Evolutionary conservation across 2,797 vertebrate species (phyloP).

Genomic region (Staurois parvus): DNA sequence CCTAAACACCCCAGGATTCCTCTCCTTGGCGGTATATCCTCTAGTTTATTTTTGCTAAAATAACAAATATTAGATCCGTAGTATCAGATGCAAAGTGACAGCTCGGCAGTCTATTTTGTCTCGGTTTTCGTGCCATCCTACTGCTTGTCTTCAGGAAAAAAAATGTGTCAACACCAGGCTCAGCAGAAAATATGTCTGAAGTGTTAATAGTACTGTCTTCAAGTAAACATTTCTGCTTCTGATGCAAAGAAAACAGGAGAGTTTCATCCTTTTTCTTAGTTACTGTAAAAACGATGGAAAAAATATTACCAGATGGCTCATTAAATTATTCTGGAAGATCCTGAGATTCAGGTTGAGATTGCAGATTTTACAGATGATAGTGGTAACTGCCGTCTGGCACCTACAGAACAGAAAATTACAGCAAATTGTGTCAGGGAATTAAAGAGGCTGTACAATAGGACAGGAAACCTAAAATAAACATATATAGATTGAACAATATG

Average conservation of each 20-base stretch:
- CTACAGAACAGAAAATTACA: constrained; percentile 8
- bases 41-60: neutral
- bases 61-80: constrained; percentile 10
- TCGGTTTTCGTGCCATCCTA: constrained; percentile 25
- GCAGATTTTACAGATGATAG: constrained; percentile 54
- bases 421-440: constrained; percentile 13
- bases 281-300: constrained; percentile 37
- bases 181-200: constrained; percentile 46
- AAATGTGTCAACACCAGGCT: constrained; percentile 14
- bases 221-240: constrained; percentile 38
- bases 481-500: neutral
- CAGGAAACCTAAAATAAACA: neutral
- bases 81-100: constrained; percentile 26
- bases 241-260: constrained; percentile 35
- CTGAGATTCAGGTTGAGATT: constrained; percentile 50
- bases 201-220: constrained; percentile 35
- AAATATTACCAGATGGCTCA: constrained; percentile 60
- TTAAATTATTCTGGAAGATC: constrained; percentile 53
- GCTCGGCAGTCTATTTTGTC: constrained; percentile 23
- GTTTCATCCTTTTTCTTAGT: constrained; percentile 27
- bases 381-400: constrained; percentile 53
- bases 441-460: neutral
- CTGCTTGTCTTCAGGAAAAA: constrained; percentile 28
- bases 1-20: neutral
- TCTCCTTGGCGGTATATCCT: neutral